Evolutionary conservation across 2,888 invertebrate species (phyloP).

Genomic region (Lobophora halterata): DNA sequence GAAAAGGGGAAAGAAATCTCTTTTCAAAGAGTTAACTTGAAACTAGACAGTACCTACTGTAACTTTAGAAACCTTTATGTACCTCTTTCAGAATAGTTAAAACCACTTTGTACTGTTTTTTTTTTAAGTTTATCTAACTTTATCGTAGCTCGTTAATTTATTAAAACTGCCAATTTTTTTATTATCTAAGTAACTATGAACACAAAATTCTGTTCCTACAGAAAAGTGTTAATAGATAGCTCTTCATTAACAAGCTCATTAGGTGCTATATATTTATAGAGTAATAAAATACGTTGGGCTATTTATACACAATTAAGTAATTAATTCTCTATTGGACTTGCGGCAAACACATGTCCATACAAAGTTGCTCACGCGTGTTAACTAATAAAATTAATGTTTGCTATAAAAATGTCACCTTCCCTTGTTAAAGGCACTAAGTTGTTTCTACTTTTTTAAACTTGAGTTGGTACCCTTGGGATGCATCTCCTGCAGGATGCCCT

Average conservation of each 20-base stretch:
- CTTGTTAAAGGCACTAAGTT: neutral
- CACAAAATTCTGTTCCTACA: constrained; percentile 3
- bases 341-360: constrained; percentile 7
- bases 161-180: constrained; percentile 8
- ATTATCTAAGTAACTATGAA: constrained; percentile 3
- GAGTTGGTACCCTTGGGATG: no score
- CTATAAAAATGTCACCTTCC: neutral
- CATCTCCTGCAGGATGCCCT: no score
- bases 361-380: neutral
- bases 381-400: constrained; percentile 1
- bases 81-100: no score
- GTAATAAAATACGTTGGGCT: constrained; percentile 11
- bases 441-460: no score
- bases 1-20: no score
- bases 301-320: constrained; percentile 26
- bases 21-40: no score
- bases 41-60: no score
- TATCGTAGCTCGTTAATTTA: constrained; percentile 8
- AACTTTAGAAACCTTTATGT: no score
- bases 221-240: constrained; percentile 10
- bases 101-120: no score
- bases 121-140: neutral
- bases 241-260: constrained; percentile 10
- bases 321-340: constrained; percentile 16
- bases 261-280: constrained; percentile 16